Percentiles rank a stretch among this genome's conserved stretches.
Evolutionary conservation across 37 sponge, comb jelly and placozoan genomes (phyloP).

Genomic region (Mnemiopsis leidyi): DNA sequence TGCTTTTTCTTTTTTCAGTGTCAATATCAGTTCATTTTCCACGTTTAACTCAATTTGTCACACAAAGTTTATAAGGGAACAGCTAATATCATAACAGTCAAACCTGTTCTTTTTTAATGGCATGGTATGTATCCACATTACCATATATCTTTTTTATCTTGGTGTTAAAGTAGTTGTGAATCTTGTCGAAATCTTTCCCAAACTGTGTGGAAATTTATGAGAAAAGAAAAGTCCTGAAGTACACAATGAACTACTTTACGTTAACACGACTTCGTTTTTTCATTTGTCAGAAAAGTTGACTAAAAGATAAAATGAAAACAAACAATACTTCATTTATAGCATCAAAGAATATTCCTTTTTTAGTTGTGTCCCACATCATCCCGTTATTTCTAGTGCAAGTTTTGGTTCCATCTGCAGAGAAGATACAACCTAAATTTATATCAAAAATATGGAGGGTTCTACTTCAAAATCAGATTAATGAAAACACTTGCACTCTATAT

Average conservation of each 20-base stretch:
- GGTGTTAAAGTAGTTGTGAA: conserved; percentile 53
- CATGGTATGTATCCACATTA: conserved; percentile 43
- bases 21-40: no score
- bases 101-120: conserved; percentile 43
- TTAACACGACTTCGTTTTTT: no score
- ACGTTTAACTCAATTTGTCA: no score
- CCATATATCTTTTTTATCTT: conserved; percentile 45
- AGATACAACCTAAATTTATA: not conserved
- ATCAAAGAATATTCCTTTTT: conserved; percentile 56
- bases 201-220: conserved; percentile 8
- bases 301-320: no score
- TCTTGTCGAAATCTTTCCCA: conserved; percentile 57
- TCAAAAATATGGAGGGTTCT: no score
- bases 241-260: no score
- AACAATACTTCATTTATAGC: conserved; percentile 52
- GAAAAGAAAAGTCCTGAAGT: no score
- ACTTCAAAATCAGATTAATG: no score
- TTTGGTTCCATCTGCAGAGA: not conserved
- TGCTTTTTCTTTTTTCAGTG: no score
- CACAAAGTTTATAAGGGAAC: not conserved
- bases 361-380: conserved; percentile 46
- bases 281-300: no score
- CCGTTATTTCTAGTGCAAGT: not conserved
- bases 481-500: no score
- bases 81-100: not conserved